Evolutionary conservation across 2,888 invertebrate genomes (phyloP), one percentile per base, ranked within the genome.

Genomic region (Coleophora deauratella): DNA sequence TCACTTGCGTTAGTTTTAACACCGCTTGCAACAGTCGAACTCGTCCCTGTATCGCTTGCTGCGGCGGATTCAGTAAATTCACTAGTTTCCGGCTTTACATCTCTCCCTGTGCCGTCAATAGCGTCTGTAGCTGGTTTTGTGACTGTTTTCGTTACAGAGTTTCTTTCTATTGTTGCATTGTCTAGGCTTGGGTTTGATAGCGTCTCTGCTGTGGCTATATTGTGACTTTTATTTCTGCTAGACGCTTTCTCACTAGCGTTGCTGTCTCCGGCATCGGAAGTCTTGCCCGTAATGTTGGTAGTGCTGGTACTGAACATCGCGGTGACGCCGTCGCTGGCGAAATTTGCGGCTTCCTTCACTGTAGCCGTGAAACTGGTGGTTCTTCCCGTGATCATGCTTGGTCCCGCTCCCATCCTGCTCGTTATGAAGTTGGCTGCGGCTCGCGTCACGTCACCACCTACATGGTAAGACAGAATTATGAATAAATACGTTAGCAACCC

Each of bases 271-370:
- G n/a, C n/a, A n/a, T 21, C 35, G 21, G 35, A 4, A 12, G 47
- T 44, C 43, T 55, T 60, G 33, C 59, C 57, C 21, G 21, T 21
- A 6, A 21, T 21, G 21, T 63, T 62, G 56, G 57, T 52, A 42
- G 32, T 10, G 3, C 10, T 10, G 3, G 11, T n/a, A 9, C 8
- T 31, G 10, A 11, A 10, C 28, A 35, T 46, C 45, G 13, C 21
- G 6, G 2, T 45, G 35, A 36, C 46, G 39, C 47, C 42, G 37
- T 46, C 49, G 37, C 44, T 38, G 21, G 21, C 21, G 21, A 21
- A 21, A 21, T 21, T 21, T 21, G 21, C 21, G 21, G 31, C 43
- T 49, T 27, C 43, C 43, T 34, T 52, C 35, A 53, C 51, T 38
- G 38, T n/a, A 32, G 42, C 50, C 9, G 38, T 40, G 32, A 33